Base-by-base conservation (phyloP, 2,113 vertebrate genomes). In the Pelvicachromis taeniatus region DNA sequence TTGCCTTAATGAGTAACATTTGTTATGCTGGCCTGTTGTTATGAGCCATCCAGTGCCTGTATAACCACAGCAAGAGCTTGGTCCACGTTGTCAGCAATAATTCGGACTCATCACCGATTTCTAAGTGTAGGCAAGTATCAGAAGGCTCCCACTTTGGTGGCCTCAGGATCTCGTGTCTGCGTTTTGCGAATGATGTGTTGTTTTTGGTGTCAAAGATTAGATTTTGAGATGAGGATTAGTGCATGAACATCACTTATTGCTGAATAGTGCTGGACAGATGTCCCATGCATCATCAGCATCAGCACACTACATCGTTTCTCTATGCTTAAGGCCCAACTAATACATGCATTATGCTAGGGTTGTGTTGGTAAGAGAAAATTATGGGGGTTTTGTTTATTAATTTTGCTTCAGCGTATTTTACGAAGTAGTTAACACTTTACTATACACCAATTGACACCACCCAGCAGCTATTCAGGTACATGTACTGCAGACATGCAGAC, bases 151-250 rank as follows among this genome's bases (percentile, higher is more conserved):
- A 0, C 59, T 63, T 63, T n/a, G 35, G 59, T 38, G 2, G 31
- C 2, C 3, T n/a, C 58, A 0, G 59, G 17, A 12, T 7, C 10
- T 0, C 4, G 31, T 1, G 0, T 31, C 59, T 63, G 31, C 59
- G 0, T 0, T 59, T 63, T 63, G 31, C 59, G n/a, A 31, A 63
- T 38, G 59, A n/a, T 63, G 59, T 63, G 59, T 31, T 63, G 31
- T 2, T 38, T 63, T 38, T 63, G 59, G 31, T 63, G 59, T 63
- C 59, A 65, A 65, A 3, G 63, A 10, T 70, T 70, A 45, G 63
- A 70, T 42, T 70, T 68, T 68, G 63, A 68, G 65, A 50, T 9
- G 2, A 75, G 52, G 50, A 17, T 19, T 9, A 19, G 40, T 29
- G 23, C 23, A 29, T 73, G 5, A 50, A 48, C 23, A 12, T 3